Conservation (phyloP, 2,797 vertebrate species). For the Hydrocynus forskahlii region DNA sequence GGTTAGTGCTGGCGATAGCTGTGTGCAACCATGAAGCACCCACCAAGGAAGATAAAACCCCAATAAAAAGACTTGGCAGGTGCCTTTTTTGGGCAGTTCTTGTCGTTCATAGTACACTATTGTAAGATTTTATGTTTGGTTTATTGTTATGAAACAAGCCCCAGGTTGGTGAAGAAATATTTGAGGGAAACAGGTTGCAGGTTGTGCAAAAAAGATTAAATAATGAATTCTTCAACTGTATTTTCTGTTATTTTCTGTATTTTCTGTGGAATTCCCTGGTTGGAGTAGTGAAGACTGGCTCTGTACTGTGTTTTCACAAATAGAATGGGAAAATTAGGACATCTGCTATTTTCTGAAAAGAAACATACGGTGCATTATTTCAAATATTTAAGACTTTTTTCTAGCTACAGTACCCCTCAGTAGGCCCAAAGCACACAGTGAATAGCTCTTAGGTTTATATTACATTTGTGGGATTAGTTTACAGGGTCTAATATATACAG, state of each 20-base stretch:
- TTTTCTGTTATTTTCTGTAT: neutral
- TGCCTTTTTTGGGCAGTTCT: neutral
- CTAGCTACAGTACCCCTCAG: neutral
- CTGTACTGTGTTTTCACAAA: neutral
- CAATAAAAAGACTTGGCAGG: neutral
- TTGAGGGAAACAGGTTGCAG: neutral
- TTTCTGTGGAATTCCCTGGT: neutral
- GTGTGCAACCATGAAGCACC: neutral
- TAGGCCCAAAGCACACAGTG: neutral
- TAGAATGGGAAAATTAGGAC: neutral
- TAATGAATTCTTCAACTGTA: neutral
- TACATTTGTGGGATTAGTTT: neutral
- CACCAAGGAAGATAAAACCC: neutral
- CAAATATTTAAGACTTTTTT: neutral
- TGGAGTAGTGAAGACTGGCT: neutral
- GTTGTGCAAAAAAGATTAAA: neutral
- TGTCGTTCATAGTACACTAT: neutral
- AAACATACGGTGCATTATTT: neutral
- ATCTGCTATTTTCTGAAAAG: neutral
- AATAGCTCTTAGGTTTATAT: neutral
- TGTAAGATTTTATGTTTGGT: neutral
- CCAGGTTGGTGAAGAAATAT: neutral
- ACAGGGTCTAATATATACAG: neutral
- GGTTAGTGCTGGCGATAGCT: neutral
- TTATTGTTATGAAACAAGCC: neutral